Percentiles rank a stretch among this genome's conserved stretches.
phyloP scores from a whole-genome alignment of 2,113 vertebrate genomes.

The Nesogale talazaci region DNA sequence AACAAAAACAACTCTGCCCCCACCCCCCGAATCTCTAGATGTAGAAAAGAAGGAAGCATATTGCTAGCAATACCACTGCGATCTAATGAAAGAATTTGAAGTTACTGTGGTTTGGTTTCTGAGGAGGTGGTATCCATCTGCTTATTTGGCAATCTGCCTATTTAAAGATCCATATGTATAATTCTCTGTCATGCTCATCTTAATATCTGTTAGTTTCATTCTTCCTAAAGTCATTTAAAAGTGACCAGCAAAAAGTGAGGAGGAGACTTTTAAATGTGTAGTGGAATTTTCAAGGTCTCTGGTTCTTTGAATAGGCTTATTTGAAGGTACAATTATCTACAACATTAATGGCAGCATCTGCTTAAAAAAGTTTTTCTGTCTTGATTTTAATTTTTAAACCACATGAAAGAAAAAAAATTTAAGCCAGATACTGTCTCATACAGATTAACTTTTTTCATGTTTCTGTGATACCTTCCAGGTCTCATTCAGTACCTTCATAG shows the following conservation, averaged over 20 bases:
- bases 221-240: background rate
- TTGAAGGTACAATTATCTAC: background rate
- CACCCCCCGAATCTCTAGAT: background rate
- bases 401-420: background rate
- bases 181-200: no score
- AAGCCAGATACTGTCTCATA: background rate
- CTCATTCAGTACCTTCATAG: background rate
- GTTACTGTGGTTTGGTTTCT: background rate
- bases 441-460: background rate
- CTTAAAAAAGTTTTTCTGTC: background rate
- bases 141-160: background rate
- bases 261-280: background rate
- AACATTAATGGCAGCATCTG: background rate
- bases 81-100: background rate
- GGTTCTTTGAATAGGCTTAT: background rate
- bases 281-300: background rate
- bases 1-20: no score
- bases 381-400: slow-evolving; percentile 21
- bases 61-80: background rate
- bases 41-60: background rate
- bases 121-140: background rate
- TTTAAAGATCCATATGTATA: no score
- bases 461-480: background rate
- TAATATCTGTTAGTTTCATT: background rate
- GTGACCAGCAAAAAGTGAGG: background rate